Evolutionary conservation across 2,113 vertebrate species (phyloP).

Genomic region (Nettapus auritus): DNA sequence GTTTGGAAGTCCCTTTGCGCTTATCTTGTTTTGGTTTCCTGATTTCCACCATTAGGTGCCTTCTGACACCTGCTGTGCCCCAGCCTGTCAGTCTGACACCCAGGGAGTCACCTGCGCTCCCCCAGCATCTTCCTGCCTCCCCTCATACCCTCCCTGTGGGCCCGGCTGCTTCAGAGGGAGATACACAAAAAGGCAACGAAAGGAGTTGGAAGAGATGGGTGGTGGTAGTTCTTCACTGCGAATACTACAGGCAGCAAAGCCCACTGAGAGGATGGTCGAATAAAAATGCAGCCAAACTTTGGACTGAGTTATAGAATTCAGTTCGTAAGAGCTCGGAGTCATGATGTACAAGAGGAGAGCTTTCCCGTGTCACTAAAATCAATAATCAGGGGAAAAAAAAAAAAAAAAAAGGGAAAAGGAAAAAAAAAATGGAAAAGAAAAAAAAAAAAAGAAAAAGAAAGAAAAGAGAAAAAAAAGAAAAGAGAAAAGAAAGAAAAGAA

Average conservation of each 20-base stretch:
- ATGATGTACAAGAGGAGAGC: neutral
- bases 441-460: neutral
- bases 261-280: neutral
- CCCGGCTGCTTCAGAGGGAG: constrained; percentile 10
- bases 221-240: neutral
- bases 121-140: constrained; percentile 32
- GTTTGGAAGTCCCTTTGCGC: constrained; percentile 37
- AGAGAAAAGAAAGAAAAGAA: neutral
- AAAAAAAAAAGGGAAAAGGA: neutral
- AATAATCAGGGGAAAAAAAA: neutral
- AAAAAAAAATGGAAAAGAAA: no score
- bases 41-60: constrained; percentile 78
- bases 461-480: neutral
- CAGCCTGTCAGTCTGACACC: constrained; percentile 62
- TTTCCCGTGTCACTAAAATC: neutral
- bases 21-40: constrained; percentile 77
- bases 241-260: neutral
- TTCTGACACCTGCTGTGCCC: constrained; percentile 72
- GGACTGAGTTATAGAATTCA: neutral
- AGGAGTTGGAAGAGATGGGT: neutral
- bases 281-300: neutral
- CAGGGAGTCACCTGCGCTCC: constrained; percentile 59
- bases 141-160: neutral
- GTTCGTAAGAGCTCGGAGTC: neutral
- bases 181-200: neutral